Conservation (phyloP, 2,888 invertebrate genomes). For the Sicus ferrugineus region DNA sequence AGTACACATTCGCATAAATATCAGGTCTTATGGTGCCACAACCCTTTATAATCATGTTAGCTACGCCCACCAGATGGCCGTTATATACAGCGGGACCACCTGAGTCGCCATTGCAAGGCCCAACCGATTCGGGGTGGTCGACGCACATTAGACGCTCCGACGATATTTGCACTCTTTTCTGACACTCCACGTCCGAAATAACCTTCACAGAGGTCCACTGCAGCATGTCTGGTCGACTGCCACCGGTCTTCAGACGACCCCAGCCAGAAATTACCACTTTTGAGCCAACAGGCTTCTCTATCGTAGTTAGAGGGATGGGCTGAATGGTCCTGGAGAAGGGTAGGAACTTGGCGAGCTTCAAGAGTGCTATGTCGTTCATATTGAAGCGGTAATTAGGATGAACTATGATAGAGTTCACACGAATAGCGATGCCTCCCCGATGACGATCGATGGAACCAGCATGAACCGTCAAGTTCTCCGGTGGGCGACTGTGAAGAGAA, state of each 20-base stretch:
- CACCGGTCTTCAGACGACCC: conserved; percentile 46
- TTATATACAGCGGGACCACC: conserved; percentile 51
- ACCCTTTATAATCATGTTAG: conserved; percentile 49
- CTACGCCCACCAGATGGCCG: conserved; percentile 49
- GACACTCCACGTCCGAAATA: conserved; percentile 44
- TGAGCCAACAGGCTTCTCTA: conserved; percentile 42
- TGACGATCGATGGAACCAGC: conserved; percentile 59
- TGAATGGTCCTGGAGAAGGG: conserved; percentile 45
- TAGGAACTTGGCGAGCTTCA: conserved; percentile 44
- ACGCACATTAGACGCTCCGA: conserved; percentile 47
- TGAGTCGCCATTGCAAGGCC: conserved; percentile 48
- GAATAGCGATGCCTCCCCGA: conserved; percentile 51
- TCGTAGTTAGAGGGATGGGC: conserved; percentile 46
- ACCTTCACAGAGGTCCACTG: conserved; percentile 49
- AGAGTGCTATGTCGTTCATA: conserved; percentile 51
- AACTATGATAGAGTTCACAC: conserved; percentile 40
- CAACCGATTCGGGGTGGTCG: conserved; percentile 47
- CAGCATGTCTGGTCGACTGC: conserved; percentile 46
- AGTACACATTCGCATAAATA: conserved; percentile 49
- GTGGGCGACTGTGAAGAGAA: conserved; percentile 46
- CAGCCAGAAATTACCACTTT: conserved; percentile 51
- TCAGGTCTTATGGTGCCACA: conserved; percentile 48
- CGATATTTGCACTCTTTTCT: conserved; percentile 37
- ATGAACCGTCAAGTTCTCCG: conserved; percentile 51
- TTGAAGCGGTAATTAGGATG: conserved; percentile 50